A percentile compares a stretch with the other conserved stretches of the same genome.
Evolutionary conservation across 2,113 vertebrate genomes (phyloP).

Genomic region (Xenotilapia flavipinnis): DNA sequence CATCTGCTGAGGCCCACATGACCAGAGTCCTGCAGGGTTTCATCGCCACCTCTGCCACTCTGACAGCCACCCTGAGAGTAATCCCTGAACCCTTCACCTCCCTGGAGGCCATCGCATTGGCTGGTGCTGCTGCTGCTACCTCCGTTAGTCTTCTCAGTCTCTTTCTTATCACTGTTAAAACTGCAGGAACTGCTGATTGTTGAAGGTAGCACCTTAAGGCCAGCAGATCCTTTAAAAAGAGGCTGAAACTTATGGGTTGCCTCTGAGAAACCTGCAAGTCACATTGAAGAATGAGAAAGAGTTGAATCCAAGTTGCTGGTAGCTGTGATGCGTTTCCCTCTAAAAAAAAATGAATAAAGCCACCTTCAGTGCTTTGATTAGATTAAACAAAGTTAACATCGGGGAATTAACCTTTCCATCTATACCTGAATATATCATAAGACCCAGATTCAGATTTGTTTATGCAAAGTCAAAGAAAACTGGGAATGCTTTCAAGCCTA

Average conservation of each 20-base stretch:
- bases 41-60: slow-evolving; percentile 56
- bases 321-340: not conserved
- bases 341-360: not conserved
- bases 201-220: slow-evolving; percentile 15
- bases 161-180: slow-evolving; percentile 28
- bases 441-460: not conserved
- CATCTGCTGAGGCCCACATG: not conserved
- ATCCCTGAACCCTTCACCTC: slow-evolving; percentile 20
- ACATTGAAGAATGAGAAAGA: not conserved
- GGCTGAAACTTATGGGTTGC: slow-evolving; percentile 56
- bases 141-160: slow-evolving; percentile 9
- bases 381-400: not conserved
- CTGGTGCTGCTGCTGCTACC: not conserved
- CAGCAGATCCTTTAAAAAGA: slow-evolving; percentile 51
- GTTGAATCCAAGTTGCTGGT: not conserved
- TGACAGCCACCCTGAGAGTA: slow-evolving; percentile 35
- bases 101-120: slow-evolving; percentile 39
- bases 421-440: not conserved
- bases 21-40: slow-evolving; percentile 43
- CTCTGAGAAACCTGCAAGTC: slow-evolving; percentile 61
- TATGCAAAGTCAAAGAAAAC: not conserved
- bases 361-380: not conserved
- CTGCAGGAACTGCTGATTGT: slow-evolving; percentile 25
- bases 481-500: not conserved
- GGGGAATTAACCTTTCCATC: not conserved